Evolutionary conservation across 2,113 vertebrate genomes (phyloP).

Genomic region (Actinemys pallida): DNA sequence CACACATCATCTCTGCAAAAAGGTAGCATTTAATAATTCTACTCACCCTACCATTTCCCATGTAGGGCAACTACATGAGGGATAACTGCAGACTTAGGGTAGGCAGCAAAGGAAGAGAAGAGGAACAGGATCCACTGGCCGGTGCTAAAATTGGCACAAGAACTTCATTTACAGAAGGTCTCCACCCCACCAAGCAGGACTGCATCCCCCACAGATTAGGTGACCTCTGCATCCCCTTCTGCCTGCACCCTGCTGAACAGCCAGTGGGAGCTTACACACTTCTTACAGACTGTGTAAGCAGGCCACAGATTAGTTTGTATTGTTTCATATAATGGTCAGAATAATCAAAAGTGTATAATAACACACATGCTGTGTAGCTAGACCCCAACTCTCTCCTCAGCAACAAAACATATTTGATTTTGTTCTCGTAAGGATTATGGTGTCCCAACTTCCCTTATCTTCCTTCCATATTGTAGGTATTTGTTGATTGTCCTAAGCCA

Average conservation of each 20-base stretch:
- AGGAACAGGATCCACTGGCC: not conserved
- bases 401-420: not conserved
- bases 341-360: not conserved
- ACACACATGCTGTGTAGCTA: not conserved
- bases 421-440: not conserved
- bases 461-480: not conserved
- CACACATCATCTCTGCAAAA: too few relatives aligned
- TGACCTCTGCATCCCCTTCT: too few relatives aligned
- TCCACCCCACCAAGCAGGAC: not conserved
- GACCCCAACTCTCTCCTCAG: not conserved
- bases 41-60: not conserved
- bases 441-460: not conserved
- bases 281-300: not conserved
- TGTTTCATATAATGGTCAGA: not conserved
- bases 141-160: not conserved
- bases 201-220: not conserved
- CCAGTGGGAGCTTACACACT: not conserved
- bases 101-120: not conserved
- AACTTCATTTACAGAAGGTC: not conserved
- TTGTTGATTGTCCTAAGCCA: not conserved
- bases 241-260: not conserved
- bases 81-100: not conserved
- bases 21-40: not conserved
- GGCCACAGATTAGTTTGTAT: not conserved
- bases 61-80: not conserved